Conservation (phyloP, 2,797 vertebrate genomes). For the Hirundo rustica region DNA sequence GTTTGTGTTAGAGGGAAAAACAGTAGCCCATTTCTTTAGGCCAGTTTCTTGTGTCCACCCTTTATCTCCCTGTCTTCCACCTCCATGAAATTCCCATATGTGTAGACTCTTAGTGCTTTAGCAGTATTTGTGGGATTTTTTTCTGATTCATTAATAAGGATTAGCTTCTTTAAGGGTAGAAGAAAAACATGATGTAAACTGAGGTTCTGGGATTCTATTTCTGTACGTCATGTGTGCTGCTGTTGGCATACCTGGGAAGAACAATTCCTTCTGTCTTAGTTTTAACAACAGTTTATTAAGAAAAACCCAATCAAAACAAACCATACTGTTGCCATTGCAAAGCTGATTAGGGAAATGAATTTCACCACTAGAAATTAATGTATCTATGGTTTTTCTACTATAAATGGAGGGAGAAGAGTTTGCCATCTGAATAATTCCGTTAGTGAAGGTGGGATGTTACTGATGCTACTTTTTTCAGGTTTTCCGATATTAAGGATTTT, state of each 20-base stretch:
- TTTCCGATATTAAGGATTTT: neutral
- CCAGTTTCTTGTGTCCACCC: neutral
- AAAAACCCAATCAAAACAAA: neutral
- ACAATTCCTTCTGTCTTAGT: neutral
- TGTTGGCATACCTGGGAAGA: neutral
- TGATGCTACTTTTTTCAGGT: neutral
- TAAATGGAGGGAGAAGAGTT: neutral
- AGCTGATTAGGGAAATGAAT: neutral
- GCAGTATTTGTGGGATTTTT: neutral
- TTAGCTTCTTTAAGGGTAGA: neutral
- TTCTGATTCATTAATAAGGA: neutral
- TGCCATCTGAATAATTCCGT: neutral
- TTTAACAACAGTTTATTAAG: neutral
- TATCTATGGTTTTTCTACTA: neutral
- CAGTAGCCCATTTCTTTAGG: neutral
- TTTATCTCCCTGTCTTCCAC: neutral
- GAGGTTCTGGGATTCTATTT: neutral
- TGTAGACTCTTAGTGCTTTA: neutral
- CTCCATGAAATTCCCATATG: neutral
- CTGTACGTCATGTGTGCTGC: neutral
- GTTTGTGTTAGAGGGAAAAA: neutral
- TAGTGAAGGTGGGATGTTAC: neutral
- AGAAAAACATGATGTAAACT: neutral
- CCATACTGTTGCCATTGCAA: neutral
- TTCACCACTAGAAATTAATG: neutral